Conservation (phyloP, 2,113 vertebrate genomes). For the Pedetes capensis region DNA sequence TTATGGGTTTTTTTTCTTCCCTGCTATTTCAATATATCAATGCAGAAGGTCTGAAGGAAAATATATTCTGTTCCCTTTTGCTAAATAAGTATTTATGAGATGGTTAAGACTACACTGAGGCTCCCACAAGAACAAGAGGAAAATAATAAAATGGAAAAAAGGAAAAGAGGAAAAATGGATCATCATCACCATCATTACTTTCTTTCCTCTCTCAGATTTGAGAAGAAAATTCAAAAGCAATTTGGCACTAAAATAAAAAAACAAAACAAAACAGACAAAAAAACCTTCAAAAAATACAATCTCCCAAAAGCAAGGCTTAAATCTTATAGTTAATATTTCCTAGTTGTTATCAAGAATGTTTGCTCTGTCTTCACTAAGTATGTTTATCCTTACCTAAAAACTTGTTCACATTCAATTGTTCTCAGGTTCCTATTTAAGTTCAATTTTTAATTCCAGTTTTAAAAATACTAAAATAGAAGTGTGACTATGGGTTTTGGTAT, state of each 20-base stretch:
- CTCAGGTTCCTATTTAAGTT: neutral
- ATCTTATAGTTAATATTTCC: neutral
- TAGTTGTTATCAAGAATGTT: neutral
- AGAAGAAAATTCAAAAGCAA: conserved; percentile 51
- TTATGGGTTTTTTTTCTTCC: conserved; percentile 78
- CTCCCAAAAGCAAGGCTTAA: neutral
- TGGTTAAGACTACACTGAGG: conserved; percentile 42
- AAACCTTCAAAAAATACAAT: neutral
- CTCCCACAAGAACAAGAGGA: conserved; percentile 41
- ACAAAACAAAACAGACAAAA: neutral
- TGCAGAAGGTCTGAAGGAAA: conserved; percentile 80
- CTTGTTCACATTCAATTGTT: neutral
- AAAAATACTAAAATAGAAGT: neutral
- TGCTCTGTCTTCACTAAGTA: neutral
- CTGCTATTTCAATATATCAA: conserved; percentile 86
- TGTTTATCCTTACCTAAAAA: neutral
- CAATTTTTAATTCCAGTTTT: neutral
- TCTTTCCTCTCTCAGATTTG: conserved; percentile 19
- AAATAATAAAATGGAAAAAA: conserved; percentile 67
- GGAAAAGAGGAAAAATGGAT: conserved; percentile 59
- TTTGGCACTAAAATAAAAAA: neutral
- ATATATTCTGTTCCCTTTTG: conserved; percentile 79
- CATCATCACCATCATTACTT: conserved; percentile 21
- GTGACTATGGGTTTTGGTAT: neutral
- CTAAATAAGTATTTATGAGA: conserved; percentile 74